Conservation (phyloP, 2,797 vertebrate genomes). For the Malacoraja senta region DNA sequence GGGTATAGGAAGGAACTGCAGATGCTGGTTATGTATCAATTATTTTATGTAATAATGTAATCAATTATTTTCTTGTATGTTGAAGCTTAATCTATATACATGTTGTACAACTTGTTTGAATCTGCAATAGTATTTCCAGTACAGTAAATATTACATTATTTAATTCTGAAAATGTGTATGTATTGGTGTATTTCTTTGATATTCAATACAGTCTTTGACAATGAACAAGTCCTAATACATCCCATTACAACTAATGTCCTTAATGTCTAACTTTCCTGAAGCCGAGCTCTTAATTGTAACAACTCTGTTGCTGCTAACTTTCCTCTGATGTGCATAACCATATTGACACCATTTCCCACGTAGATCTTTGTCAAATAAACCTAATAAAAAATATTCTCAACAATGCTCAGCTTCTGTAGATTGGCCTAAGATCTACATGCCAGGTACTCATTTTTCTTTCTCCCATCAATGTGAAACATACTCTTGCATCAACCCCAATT, state of each 20-base stretch:
- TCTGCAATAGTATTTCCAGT: not conserved
- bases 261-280: not conserved
- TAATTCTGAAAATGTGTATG: not conserved
- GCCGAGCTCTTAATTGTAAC: not conserved
- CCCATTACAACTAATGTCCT: not conserved
- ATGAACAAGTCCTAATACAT: not conserved
- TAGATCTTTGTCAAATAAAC: not conserved
- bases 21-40: no score
- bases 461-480: not conserved
- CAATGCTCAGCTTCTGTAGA: not conserved
- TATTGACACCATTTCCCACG: not conserved
- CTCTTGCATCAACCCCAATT: not conserved
- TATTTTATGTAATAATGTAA: no score
- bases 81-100: not conserved
- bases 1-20: no score
- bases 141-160: not conserved
- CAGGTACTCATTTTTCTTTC: not conserved
- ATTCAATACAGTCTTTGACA: not conserved
- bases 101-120: not conserved
- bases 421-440: not conserved
- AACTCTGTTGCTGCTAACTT: not conserved
- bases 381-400: not conserved
- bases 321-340: not conserved
- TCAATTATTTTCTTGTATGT: not conserved
- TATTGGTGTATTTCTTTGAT: not conserved